Percentiles rank a stretch among this genome's conserved stretches.
phyloP scores from a whole-genome alignment of 2,888 invertebrate species.

The Acanthosoma haemorrhoidale region DNA sequence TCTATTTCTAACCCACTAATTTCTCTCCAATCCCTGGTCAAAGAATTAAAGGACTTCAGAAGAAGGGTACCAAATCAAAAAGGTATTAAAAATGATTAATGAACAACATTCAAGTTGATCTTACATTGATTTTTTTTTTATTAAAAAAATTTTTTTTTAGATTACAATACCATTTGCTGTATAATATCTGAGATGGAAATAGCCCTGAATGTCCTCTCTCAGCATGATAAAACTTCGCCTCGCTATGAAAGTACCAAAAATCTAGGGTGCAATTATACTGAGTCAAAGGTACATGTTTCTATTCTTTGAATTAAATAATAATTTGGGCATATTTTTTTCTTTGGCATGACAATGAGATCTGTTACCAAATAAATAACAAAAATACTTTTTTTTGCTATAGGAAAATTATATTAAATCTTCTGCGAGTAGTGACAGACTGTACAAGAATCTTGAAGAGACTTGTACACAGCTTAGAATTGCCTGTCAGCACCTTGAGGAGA shows the following conservation, averaged over 20 bases:
- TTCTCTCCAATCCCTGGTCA: constrained; percentile 3
- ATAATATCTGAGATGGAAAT: constrained; percentile 24
- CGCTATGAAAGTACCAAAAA: not conserved
- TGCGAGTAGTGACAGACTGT: not conserved
- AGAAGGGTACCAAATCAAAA: not conserved
- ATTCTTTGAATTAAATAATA: too few species aligned
- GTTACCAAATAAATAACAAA: too few species aligned
- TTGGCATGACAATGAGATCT: too few species aligned
- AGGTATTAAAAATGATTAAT: not conserved
- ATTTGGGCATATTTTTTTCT: too few species aligned
- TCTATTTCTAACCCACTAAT: not conserved
- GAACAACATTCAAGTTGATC: not conserved
- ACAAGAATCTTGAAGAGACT: constrained; percentile 10
- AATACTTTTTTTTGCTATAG: too few species aligned
- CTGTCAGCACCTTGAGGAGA: not conserved
- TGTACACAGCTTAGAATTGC: constrained; percentile 7
- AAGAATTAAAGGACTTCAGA: not conserved
- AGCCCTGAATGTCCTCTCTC: not conserved
- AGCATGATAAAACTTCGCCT: not conserved
- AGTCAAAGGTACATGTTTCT: too few species aligned
- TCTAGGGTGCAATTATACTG: not conserved
- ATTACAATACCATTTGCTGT: not conserved
- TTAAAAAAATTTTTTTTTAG: constrained; percentile 1
- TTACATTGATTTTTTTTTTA: not conserved
- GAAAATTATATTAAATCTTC: too few species aligned